Evolutionary conservation across 2,797 vertebrate species (phyloP), one percentile per base, ranked within the genome.

Genomic region (Cottoperca gobio): DNA sequence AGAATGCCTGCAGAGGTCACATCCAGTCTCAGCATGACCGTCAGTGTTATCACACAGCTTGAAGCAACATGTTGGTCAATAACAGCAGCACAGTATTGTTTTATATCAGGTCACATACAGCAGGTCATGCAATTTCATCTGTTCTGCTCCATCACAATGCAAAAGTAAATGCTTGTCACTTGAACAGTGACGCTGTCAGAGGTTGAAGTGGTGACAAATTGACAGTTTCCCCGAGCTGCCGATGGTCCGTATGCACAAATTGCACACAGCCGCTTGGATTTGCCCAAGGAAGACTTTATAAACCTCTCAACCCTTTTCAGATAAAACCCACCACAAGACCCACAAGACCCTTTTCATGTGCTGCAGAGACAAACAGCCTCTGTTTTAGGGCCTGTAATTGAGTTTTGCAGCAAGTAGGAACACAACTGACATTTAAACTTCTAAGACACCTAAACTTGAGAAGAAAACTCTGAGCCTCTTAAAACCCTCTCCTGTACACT

Each of bases 301-400:
- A 77, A 71, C 24, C 71, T 58, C 75, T 75, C 58, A 23, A 58
- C 61, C 67, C 33, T 75, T 87, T 82, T 74, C 73, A 69, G 71
- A 62, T 65, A 40, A 86, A 73, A 58, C 59, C 65, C 68, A 52
- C 65, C 24, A 6, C 57, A 61, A 68, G 67, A 70, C 67, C 16
- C 28, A 0, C 57, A 79, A 19, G 48, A 39, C 46, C 45, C 69
- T 54, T 71, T 72, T 77, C 66, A 82, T 88, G 74, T 74, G 50
- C 74, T 45, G 31, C 67, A 12, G 43, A 81, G 63, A 82, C 81
- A 73, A 78, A 76, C 66, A 74, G 65, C 63, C 73, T 73, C 45
- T 53, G 78, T 84, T 86, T 76, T 43, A 57, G 69, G 69, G 78
- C 74, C 73, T 80, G 66, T 86, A 92, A 87, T 89, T 89, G 86